Percentiles rank a stretch among this genome's conserved stretches.
phyloP scores from a whole-genome alignment of 2,888 invertebrate species.

The Plebejus melissa region DNA sequence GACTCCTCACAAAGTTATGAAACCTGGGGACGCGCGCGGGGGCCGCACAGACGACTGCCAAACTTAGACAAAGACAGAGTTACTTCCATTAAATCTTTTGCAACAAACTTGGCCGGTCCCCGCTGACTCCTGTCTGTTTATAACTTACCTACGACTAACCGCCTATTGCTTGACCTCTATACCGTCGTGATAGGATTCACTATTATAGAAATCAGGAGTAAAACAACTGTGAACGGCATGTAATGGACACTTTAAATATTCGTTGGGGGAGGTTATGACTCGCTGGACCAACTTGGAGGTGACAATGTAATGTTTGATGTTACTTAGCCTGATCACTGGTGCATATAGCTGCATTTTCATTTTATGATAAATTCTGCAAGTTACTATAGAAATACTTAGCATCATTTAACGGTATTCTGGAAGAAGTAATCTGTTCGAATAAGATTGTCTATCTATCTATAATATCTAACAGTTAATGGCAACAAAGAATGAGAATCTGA shows the following conservation, averaged over 20 bases:
- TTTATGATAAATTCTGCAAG: neutral
- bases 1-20: slow-evolving; percentile 55
- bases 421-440: neutral
- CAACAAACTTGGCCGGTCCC: slow-evolving; percentile 63
- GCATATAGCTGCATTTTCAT: neutral
- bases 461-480: too few species aligned
- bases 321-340: neutral
- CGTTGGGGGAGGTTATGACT: neutral
- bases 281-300: neutral
- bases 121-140: slow-evolving; percentile 55
- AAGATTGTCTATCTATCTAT: too few species aligned
- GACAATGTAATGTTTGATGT: neutral
- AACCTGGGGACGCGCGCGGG: slow-evolving; percentile 42
- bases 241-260: neutral
- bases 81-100: slow-evolving; percentile 78
- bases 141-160: slow-evolving; percentile 33
- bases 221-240: neutral
- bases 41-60: slow-evolving; percentile 59
- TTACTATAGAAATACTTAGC: neutral
- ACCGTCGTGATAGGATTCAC: neutral
- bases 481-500: too few species aligned
- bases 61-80: slow-evolving; percentile 73
- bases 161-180: neutral
- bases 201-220: neutral
- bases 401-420: neutral